phyloP scores from a whole-genome alignment of 2,888 invertebrate genomes.

The Stictocephala bisonia region DNA sequence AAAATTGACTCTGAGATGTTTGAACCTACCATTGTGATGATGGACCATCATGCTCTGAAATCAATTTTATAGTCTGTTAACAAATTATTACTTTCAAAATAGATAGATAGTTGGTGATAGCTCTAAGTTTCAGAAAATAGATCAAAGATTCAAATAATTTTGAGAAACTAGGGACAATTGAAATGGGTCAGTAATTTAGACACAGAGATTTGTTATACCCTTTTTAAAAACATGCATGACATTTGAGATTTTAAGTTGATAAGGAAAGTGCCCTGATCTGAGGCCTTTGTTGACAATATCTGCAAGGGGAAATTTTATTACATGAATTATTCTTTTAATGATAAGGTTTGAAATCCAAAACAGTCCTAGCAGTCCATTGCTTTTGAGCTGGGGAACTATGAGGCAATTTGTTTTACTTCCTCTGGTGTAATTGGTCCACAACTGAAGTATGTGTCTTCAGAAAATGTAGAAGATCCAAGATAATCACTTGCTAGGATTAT shows the following conservation, averaged over 20 bases:
- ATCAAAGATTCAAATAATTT: constrained; percentile 4
- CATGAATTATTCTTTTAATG: too few species aligned
- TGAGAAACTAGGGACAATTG: constrained; percentile 6
- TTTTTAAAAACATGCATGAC: too few species aligned
- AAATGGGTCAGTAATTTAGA: not conserved
- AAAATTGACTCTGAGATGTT: too few species aligned
- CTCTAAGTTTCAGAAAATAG: too few species aligned
- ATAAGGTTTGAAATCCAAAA: not conserved
- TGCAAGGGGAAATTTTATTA: too few species aligned
- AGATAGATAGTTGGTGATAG: not conserved
- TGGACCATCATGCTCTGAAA: not conserved
- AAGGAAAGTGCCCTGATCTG: not conserved
- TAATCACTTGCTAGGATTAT: not conserved
- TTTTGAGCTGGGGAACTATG: not conserved
- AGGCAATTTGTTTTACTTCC: not conserved
- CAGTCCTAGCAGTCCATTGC: not conserved
- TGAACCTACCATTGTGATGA: too few species aligned
- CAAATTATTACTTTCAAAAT: not conserved
- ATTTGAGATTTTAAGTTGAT: not conserved
- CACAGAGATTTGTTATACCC: too few species aligned
- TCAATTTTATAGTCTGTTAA: not conserved
- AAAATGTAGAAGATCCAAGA: too few species aligned
- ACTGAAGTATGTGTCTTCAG: not conserved
- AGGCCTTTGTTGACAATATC: not conserved
- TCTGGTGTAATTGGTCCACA: not conserved